A percentile compares a stretch with the other conserved stretches of the same genome.
These are phyloP conservation scores for Podarcis siculus DNA, from an alignment of 2,797 vertebrate genomes.

Conservation along the genomic window DNA sequence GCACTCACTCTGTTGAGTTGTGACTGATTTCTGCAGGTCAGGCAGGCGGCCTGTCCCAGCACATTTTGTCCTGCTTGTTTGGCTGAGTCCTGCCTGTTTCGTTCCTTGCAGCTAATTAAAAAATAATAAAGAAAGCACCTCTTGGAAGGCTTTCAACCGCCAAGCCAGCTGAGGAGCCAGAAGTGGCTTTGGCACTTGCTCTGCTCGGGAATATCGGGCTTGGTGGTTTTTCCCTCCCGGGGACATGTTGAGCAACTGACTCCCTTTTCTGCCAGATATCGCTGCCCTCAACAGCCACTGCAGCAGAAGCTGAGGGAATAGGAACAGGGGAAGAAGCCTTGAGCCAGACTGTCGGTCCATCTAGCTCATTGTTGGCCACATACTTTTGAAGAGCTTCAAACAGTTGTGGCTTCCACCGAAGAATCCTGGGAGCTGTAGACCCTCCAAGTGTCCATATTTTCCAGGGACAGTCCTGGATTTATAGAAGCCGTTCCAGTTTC, in stretches of 20 bases:
- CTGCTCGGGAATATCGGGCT: background rate
- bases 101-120: background rate
- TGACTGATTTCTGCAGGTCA: background rate
- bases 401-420: no score
- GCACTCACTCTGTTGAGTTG: no score
- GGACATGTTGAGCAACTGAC: background rate
- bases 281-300: background rate
- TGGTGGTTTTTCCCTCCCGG: background rate
- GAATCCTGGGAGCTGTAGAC: no score
- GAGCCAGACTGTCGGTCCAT: no score
- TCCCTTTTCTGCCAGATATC: background rate
- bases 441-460: no score
- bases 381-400: no score
- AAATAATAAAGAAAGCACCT: background rate
- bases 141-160: background rate
- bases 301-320: background rate
- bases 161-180: background rate
- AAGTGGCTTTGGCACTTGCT: background rate
- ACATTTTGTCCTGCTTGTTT: conserved; percentile 5
- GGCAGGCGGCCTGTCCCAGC: background rate
- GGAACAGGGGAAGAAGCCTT: no score
- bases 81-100: background rate
- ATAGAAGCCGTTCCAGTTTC: no score
- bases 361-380: no score
- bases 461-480: no score